These are phyloP conservation scores for Grantiella picta DNA, from an alignment of 2,113 vertebrate species.

Conservation along the genomic window DNA sequence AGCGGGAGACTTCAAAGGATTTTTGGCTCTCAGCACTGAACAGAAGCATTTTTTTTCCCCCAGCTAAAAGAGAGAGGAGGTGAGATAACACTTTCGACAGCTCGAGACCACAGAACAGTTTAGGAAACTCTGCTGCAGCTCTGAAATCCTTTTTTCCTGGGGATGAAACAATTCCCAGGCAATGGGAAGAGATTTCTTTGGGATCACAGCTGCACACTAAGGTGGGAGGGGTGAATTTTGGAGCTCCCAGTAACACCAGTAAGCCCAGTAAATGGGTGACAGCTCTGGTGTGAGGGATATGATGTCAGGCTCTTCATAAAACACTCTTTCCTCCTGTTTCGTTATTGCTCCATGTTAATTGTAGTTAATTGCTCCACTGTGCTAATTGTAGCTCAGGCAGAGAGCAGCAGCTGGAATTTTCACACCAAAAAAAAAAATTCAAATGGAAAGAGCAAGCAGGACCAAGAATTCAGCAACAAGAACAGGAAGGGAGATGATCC, in stretches of 20 bases:
- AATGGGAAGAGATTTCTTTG: background rate
- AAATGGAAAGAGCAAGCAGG: background rate
- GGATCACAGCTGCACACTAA: background rate
- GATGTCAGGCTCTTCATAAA: background rate
- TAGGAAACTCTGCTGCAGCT: background rate
- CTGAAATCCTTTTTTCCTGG: background rate
- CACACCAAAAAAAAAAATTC: background rate
- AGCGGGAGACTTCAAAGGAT: background rate
- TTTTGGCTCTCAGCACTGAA: background rate
- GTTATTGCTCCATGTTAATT: background rate
- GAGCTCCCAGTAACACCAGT: background rate
- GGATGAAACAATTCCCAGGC: background rate
- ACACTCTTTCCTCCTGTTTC: background rate
- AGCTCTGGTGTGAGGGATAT: background rate
- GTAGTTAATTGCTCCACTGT: background rate
- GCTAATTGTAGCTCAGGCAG: background rate
- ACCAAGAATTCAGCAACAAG: background rate
- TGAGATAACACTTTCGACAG: background rate
- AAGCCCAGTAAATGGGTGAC: background rate
- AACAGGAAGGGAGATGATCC: background rate
- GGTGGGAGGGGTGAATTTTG: background rate
- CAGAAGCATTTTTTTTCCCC: background rate
- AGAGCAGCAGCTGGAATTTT: constrained; percentile 3
- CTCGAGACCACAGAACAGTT: background rate
- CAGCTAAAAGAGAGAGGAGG: background rate